Base-by-base conservation (phyloP, 2,888 invertebrate genomes). In the Leucophenga montana region DNA sequence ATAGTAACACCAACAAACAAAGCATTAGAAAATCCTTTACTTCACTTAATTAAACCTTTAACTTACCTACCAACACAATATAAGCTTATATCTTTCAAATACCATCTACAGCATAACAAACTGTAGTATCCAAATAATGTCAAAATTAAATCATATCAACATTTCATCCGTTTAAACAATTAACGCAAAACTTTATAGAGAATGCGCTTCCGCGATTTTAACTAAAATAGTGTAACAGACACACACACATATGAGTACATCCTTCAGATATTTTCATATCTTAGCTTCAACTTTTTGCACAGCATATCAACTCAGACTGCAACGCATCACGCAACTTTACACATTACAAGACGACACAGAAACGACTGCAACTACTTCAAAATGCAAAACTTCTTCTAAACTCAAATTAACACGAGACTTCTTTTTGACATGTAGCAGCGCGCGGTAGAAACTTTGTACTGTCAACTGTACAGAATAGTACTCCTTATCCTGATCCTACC, bases 111-210 rank as follows among this genome's bases (percentile, higher is more conserved):
- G 39, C 39, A 39, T 8, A 39, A 39, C 39, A 39, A 39, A 39
- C 39, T 39, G 39, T 39, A 39, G 39, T 39, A 39, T 39, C 39
- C 8, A 39, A 39, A 3, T 39, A 39, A 39, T 57, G 31, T 27
- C n/a, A 57, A 48, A 64, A 64, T 64, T 64, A 22, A 64, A 64
- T 64, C 48, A 64, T 48, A 64, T 64, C 62, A 64, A 64, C 22
- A 18, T 39, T 50, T 46, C 11, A 64, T 46, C 62, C 46, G 46
- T 13, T 64, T 33, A 64, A 64, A 64, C 62, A 64, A 64, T 64
- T 64, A 46, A 64, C 20, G 33, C 59, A 59, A 31, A 64, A 48
- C 48, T 64, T 64, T 27, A 11, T n/a, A 4, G 33, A 59, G 33
- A 59, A 27, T 27, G 27, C 27, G 27, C 16, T 18, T 50, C 18